phyloP scores from a whole-genome alignment of 2,113 vertebrate species.

The Muntiacus muntjak region DNA sequence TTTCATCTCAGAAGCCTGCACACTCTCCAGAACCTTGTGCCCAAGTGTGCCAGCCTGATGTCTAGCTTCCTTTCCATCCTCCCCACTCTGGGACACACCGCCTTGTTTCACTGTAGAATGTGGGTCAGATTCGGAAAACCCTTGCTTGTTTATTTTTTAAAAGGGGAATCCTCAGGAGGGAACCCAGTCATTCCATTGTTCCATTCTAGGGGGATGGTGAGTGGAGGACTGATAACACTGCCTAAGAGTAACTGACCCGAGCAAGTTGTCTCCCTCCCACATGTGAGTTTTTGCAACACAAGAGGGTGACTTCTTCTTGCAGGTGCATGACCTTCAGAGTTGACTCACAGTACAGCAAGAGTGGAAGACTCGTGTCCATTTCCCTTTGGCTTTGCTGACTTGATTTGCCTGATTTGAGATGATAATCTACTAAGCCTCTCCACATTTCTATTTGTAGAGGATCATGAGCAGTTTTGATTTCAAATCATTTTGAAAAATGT shows the following conservation, averaged over 20 bases:
- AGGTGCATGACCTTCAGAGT: neutral
- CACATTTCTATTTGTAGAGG: neutral
- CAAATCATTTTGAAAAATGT: neutral
- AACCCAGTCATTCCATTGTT: neutral
- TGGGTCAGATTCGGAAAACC: neutral
- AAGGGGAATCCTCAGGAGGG: neutral
- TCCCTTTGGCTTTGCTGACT: neutral
- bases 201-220: neutral
- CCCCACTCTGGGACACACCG: too few relatives aligned
- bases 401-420: neutral
- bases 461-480: neutral
- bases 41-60: neutral
- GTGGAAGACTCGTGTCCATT: neutral
- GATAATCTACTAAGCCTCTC: neutral
- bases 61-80: neutral
- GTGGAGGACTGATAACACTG: neutral
- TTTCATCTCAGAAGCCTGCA: neutral
- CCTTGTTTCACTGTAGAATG: neutral
- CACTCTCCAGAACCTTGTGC: rapidly evolving
- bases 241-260: rapidly evolving
- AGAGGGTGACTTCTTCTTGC: neutral
- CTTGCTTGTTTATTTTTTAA: conserved; percentile 7
- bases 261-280: neutral
- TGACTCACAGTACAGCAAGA: neutral
- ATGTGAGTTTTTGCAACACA: neutral